Evolutionary conservation across 2,888 invertebrate genomes (phyloP).

Genomic region (Teleiodes luculella): DNA sequence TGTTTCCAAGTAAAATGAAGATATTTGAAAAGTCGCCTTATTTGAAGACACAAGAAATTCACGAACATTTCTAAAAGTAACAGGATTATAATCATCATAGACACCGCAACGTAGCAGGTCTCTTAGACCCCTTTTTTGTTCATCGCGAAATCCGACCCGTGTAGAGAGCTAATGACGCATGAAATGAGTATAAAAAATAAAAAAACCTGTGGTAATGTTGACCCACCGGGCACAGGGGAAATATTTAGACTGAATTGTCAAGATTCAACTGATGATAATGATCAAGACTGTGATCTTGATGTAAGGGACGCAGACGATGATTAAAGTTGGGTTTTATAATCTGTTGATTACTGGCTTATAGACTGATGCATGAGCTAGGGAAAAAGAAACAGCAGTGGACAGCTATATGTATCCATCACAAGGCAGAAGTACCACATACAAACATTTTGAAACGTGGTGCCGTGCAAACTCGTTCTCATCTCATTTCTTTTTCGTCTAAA

Average conservation of each 20-base stretch:
- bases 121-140: slow-evolving; percentile 26
- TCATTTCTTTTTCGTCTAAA: no score
- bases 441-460: no score
- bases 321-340: no score
- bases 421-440: no score
- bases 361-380: no score
- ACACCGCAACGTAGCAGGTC: slow-evolving; percentile 9
- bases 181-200: slow-evolving; percentile 37
- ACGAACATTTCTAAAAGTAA: not conserved
- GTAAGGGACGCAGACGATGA: not conserved
- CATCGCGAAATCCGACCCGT: slow-evolving; percentile 48
- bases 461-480: no score
- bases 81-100: slow-evolving; percentile 13
- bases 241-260: slow-evolving; percentile 12
- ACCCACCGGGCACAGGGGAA: slow-evolving; percentile 25
- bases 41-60: no score
- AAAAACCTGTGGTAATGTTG: slow-evolving; percentile 28
- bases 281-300: not conserved
- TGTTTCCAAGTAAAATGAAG: no score
- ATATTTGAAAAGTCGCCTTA: no score
- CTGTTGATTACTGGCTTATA: no score
- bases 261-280: not conserved
- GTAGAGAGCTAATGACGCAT: slow-evolving; percentile 47
- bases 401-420: no score
- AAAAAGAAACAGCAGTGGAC: no score